Percentiles rank a stretch among this genome's conserved stretches.
These are phyloP conservation scores for Parnassius mnemosyne DNA, from an alignment of 2,888 invertebrate genomes.

Conservation along the genomic window DNA sequence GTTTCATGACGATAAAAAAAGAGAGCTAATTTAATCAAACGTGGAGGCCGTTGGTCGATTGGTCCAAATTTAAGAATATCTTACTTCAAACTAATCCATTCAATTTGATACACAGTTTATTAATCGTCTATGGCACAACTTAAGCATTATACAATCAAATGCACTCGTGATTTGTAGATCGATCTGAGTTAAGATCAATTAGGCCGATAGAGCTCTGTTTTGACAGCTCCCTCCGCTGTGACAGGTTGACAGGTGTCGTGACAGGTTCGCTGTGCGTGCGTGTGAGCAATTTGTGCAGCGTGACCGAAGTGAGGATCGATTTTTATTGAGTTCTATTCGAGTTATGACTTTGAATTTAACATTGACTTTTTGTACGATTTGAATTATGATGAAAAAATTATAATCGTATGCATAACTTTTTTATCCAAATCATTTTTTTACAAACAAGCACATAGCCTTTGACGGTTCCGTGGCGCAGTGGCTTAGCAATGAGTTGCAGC, in stretches of 20 bases:
- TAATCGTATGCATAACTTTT: no score
- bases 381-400: no score
- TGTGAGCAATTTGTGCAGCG: conserved; percentile 17
- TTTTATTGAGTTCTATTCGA: conserved; percentile 17
- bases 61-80: no score
- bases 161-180: conserved; percentile 21
- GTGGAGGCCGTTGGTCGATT: no score
- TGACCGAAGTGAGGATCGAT: conserved; percentile 24
- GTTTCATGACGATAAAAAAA: no score
- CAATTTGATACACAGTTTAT: background rate
- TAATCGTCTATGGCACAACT: background rate
- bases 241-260: conserved; percentile 38
- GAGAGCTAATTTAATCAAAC: no score
- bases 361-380: no score
- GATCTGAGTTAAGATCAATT: conserved; percentile 33
- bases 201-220: conserved; percentile 34
- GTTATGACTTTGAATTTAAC: no score
- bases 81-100: background rate
- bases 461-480: no score
- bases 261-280: conserved; percentile 28
- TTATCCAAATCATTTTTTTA: no score
- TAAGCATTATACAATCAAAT: conserved; percentile 10
- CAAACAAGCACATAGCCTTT: no score
- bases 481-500: no score
- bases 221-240: conserved; percentile 35